A percentile compares a stretch with the other conserved stretches of the same genome.
Conservation (phyloP, 2,797 vertebrate species). For the Syndactyla subalaris region DNA sequence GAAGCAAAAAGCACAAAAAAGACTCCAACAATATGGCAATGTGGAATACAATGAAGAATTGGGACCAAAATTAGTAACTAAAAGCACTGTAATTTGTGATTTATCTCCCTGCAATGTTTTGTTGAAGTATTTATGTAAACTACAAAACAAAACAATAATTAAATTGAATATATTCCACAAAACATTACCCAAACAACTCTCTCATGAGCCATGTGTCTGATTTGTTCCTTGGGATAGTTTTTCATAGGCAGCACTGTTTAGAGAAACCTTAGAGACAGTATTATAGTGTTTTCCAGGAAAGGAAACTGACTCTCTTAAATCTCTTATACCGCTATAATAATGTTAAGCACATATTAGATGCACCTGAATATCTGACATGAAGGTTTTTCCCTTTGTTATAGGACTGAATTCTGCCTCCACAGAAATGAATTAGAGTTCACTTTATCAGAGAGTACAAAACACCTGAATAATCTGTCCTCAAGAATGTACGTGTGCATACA, state of each 20-base stretch:
- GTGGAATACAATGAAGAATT: neutral
- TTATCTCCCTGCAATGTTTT: neutral
- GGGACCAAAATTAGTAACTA: neutral
- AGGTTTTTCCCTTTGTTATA: neutral
- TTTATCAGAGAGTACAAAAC: neutral
- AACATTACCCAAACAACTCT: neutral
- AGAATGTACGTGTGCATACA: neutral
- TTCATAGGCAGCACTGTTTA: neutral
- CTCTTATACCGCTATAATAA: neutral
- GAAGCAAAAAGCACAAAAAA: neutral
- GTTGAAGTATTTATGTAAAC: neutral
- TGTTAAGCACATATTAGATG: neutral
- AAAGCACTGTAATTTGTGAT: neutral
- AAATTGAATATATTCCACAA: neutral
- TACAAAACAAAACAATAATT: neutral
- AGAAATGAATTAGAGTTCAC: neutral
- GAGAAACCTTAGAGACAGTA: neutral
- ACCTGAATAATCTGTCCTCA: neutral
- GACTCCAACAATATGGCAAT: neutral
- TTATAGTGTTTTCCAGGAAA: slow-evolving; percentile 21
- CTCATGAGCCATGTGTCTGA: neutral
- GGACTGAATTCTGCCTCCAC: neutral
- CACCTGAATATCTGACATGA: neutral
- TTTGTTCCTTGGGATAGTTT: neutral
- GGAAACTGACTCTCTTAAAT: neutral